phyloP scores from a whole-genome alignment of 2,888 invertebrate genomes.

The Cheilosia vulpina region DNA sequence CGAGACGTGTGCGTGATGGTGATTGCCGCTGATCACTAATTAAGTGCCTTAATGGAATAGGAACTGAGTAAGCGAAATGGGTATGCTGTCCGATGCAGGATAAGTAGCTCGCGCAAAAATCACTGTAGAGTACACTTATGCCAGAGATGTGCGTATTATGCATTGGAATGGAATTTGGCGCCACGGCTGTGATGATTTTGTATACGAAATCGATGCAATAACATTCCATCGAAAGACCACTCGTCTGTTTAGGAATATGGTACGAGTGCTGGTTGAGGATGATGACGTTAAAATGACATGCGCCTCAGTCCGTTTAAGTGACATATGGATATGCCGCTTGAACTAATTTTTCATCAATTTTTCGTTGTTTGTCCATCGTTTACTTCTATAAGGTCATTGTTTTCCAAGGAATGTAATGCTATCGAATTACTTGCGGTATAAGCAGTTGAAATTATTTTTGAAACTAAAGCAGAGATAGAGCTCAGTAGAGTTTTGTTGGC shows the following conservation, averaged over 20 bases:
- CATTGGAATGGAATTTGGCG: slow-evolving; percentile 22
- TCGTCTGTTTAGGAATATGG: background rate
- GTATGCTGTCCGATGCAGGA: slow-evolving; percentile 9
- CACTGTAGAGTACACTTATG: background rate
- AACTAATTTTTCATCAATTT: slow-evolving; percentile 32
- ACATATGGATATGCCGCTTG: slow-evolving; percentile 18
- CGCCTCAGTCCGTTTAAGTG: slow-evolving; percentile 32
- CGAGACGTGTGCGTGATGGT: slow-evolving; percentile 27
- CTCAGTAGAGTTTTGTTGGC: no score
- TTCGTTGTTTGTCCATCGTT: background rate
- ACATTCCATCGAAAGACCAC: slow-evolving; percentile 18
- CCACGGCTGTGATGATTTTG: slow-evolving; percentile 18
- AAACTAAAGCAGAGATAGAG: no score
- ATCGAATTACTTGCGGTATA: no score
- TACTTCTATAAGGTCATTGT: background rate
- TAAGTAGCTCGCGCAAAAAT: slow-evolving; percentile 33
- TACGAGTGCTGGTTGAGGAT: slow-evolving; percentile 14
- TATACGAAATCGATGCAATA: slow-evolving; percentile 14
- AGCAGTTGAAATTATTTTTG: no score
- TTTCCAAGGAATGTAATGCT: background rate
- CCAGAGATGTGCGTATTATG: slow-evolving; percentile 6
- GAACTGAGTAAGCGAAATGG: slow-evolving; percentile 9
- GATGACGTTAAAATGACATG: slow-evolving; percentile 41
- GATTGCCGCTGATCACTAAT: slow-evolving; percentile 42
- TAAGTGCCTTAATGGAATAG: slow-evolving; percentile 42